Evolutionary conservation across 2,113 vertebrate genomes (phyloP).

Genomic region (Osmerus eperlanus): DNA sequence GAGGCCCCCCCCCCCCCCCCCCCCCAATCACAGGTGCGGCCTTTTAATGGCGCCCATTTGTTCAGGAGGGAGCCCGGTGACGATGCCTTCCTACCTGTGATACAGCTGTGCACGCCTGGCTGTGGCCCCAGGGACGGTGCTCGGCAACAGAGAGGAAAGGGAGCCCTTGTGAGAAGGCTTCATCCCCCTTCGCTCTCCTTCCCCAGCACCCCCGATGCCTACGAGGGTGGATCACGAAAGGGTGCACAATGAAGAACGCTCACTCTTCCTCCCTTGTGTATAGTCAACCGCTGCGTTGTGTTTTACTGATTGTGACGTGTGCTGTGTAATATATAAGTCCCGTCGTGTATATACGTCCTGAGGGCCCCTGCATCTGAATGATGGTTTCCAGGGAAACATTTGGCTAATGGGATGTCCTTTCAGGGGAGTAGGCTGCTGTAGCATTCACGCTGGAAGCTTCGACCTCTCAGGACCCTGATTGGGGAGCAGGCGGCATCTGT

Average conservation of each 20-base stretch:
- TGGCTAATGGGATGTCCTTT: slow-evolving; percentile 2
- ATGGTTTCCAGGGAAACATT: slow-evolving; percentile 17
- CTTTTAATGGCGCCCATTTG: slow-evolving; percentile 20
- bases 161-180: too few relatives aligned
- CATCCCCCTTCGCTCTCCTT: too few relatives aligned
- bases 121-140: too few relatives aligned
- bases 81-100: neutral
- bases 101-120: slow-evolving; percentile 4
- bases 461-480: slow-evolving; percentile 16
- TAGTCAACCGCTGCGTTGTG: too few relatives aligned
- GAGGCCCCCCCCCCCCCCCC: neutral
- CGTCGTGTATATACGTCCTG: too few relatives aligned
- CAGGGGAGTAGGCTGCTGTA: slow-evolving; percentile 15
- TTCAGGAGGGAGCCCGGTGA: slow-evolving; percentile 18
- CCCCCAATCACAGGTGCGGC: slow-evolving; percentile 18
- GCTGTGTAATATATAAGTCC: too few relatives aligned
- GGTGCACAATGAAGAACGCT: too few relatives aligned
- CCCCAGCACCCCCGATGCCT: too few relatives aligned
- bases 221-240: too few relatives aligned
- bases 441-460: slow-evolving; percentile 16
- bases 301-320: too few relatives aligned
- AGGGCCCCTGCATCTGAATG: neutral
- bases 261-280: too few relatives aligned
- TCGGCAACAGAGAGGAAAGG: too few relatives aligned
- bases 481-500: slow-evolving; percentile 34